phyloP scores from a whole-genome alignment of 2,888 invertebrate species.

The Calameuta filiformis region DNA sequence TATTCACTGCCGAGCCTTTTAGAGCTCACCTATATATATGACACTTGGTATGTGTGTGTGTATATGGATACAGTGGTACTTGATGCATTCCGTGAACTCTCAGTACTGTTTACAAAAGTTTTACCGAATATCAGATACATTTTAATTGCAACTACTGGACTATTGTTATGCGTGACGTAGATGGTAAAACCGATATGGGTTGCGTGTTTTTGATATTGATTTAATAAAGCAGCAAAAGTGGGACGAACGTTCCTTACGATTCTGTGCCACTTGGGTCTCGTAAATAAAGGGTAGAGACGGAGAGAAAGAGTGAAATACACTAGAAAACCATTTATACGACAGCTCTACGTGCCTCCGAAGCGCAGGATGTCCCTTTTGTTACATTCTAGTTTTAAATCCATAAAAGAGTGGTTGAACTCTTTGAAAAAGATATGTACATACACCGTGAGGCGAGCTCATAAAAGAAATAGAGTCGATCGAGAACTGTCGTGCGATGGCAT shows the following conservation, averaged over 20 bases:
- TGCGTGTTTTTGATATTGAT: not conserved
- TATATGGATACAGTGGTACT: not conserved
- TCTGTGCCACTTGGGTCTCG: not conserved
- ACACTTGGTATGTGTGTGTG: not conserved
- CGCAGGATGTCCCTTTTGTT: not conserved
- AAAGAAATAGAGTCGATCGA: not conserved
- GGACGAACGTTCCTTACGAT: not conserved
- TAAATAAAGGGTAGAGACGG: not conserved
- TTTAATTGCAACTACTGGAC: not conserved
- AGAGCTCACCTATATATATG: not conserved
- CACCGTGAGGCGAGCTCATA: not conserved
- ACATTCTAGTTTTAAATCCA: not conserved
- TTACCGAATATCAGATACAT: not conserved
- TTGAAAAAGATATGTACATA: not conserved
- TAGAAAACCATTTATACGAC: not conserved
- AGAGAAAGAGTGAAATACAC: not conserved
- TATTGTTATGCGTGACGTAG: not conserved
- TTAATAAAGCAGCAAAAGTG: not conserved
- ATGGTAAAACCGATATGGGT: not conserved
- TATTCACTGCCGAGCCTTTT: not conserved
- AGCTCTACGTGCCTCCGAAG: not conserved
- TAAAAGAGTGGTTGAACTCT: not conserved
- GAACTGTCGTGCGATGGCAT: not conserved
- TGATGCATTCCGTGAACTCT: not conserved
- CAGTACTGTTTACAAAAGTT: not conserved